Base-by-base conservation (phyloP, 2,888 invertebrate genomes). In the Zhuqinia jingwanae region DNA sequence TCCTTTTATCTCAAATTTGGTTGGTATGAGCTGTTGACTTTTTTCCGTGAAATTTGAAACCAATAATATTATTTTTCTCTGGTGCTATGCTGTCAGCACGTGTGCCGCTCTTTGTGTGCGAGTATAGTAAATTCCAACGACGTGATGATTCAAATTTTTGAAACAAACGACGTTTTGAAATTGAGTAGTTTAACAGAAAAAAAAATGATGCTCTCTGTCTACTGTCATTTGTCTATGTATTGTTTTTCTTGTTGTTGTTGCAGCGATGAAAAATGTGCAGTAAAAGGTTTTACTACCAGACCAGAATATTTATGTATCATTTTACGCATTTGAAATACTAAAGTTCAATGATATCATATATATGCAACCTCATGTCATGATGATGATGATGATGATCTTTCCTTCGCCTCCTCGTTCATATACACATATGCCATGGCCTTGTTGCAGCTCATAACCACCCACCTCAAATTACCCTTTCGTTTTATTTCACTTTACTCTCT, bases 1-100 rank as follows among this genome's bases (percentile, higher is more conserved):
- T 36, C n/a, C n/a, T n/a, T n/a, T n/a, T n/a, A n/a, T 36, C 3
- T 6, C 8, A 36, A 36, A 6, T 36, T 6, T 36, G 36, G 8
- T 36, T 3, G 5, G 36, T 36, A 36, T n/a, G n/a, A n/a, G n/a
- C n/a, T n/a, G n/a, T n/a, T n/a, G n/a, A n/a, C n/a, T n/a, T 36
- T 36, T 2, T 45, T 73, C 13, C 11, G 63, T 76, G 79, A 65
- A 79, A 79, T 65, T 65, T 30, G 50, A 79, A 50, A 79, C 79
- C 50, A 79, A 79, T 79, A 65, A 65, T 65, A n/a, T 79, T 65
- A 50, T 50, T 30, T 50, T 50, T 47, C 36, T 6, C 5, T 50
- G 1, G 20, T 79, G 79, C 36, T 6, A 8, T 50, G 1, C 30
- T 79, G 79, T 79, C 79, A 79, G 30, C 79, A 79, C 80, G 53